Conservation (phyloP, 2,888 invertebrate genomes). For the Seira sanloemensis region DNA sequence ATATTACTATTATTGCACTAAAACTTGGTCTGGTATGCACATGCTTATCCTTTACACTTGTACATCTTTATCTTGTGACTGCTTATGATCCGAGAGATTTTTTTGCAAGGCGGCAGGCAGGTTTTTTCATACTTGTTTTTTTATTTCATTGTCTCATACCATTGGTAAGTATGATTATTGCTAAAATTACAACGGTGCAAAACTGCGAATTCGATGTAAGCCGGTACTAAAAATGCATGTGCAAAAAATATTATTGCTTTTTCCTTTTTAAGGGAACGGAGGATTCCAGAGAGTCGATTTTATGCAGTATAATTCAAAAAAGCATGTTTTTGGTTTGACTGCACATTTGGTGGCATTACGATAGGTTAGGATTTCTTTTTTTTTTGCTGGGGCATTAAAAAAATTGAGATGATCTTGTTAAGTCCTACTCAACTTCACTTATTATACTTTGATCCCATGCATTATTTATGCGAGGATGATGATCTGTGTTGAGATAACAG, state of each 20-base stretch:
- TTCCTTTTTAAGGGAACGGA: slow-evolving; percentile 37
- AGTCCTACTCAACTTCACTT: background rate
- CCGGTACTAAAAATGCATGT: slow-evolving; percentile 10
- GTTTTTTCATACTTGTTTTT: slow-evolving; percentile 6
- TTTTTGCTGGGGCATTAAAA: background rate
- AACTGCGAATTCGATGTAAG: slow-evolving; percentile 8
- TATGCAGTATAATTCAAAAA: background rate
- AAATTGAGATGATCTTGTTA: slow-evolving; percentile 1
- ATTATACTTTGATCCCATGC: slow-evolving; percentile 17
- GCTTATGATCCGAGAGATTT: background rate
- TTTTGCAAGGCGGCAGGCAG: background rate
- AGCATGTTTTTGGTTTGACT: background rate
- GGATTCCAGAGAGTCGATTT: slow-evolving; percentile 56
- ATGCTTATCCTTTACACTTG: slow-evolving; percentile 8
- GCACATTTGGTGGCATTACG: background rate
- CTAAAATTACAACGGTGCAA: slow-evolving; percentile 9
- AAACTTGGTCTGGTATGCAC: slow-evolving; percentile 8
- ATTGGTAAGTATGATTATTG: slow-evolving; percentile 9
- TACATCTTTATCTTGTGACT: too few relatives aligned
- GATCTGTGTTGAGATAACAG: slow-evolving; percentile 7
- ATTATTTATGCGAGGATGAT: slow-evolving; percentile 31
- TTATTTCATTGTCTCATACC: background rate
- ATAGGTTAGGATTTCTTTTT: slow-evolving; percentile 34
- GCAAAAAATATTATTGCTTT: slow-evolving; percentile 44
- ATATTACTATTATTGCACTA: slow-evolving; percentile 15